Evolutionary conservation across 2,888 invertebrate genomes (phyloP), one percentile per base, ranked within the genome.

Genomic region (Meandrusa payeni): DNA sequence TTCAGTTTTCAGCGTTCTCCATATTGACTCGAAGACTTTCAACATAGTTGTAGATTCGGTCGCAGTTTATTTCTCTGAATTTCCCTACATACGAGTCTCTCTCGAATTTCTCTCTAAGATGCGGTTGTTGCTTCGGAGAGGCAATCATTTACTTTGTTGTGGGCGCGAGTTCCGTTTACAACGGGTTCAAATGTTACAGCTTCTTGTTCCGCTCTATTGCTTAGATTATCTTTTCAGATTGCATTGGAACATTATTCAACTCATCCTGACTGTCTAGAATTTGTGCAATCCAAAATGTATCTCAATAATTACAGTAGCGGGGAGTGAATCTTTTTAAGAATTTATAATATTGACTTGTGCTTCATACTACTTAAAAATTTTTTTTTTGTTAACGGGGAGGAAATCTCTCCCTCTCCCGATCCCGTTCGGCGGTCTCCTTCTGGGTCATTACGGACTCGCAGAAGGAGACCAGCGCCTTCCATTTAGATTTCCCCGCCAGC

Each of bases 91-190:
- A 73, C 37, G 46, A 45, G 40, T 40, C 34, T 38, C 33, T 22
- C 29, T 45, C 40, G 43, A 47, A 40, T 43, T 47, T 45, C 44
- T 33, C 33, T 38, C 24, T 38, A 45, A 38, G 34, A 41, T 20
- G 43, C 37, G 45, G 28, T 41, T 41, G 44, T 51, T 46, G 54
- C 48, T 47, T 41, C 33, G 44, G 46, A 26, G 39, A 49, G 49
- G 64, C 61, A 59, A 64, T 66, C 61, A 65, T 66, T 69, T 69
- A 65, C 61, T 58, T 63, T 67, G 68, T 65, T 57, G 57, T 55
- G 59, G 19, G 48, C 61, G 60, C 42, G 52, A 56, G 57, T 55
- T 52, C 23, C 44, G 20, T 28, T 44, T 32, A 9, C 27, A 32
- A 20, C 44, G 15, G 22, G 32, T 39, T 44, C 38, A 39, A 39